Evolutionary conservation across 2,888 invertebrate genomes (phyloP).

Genomic region (Stratiomys singularior): DNA sequence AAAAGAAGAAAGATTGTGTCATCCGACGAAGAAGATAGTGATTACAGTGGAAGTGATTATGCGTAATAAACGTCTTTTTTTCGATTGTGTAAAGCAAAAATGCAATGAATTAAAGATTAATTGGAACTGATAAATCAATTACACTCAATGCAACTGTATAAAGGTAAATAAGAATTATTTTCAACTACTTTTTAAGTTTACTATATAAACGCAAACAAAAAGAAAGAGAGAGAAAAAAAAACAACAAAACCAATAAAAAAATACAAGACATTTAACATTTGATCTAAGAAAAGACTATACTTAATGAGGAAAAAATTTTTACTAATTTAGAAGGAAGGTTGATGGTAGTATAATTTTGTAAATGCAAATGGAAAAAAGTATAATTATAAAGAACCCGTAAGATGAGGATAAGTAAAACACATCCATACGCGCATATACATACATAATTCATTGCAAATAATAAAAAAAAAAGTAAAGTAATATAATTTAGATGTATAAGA

Average conservation of each 20-base stretch:
- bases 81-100: constrained; percentile 36
- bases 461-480: no score
- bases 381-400: no score
- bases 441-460: constrained; percentile 30
- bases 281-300: constrained; percentile 50
- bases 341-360: constrained; percentile 49
- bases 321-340: constrained; percentile 46
- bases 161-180: constrained; percentile 44
- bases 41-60: constrained; percentile 71
- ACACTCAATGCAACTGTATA: constrained; percentile 46
- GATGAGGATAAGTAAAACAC: constrained; percentile 37
- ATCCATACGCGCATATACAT: constrained; percentile 37
- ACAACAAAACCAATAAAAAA: no score
- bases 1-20: constrained; percentile 69
- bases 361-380: neutral
- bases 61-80: constrained; percentile 55
- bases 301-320: constrained; percentile 48
- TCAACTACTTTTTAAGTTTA: constrained; percentile 33
- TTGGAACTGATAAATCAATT: constrained; percentile 33
- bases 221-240: no score
- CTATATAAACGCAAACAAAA: constrained; percentile 31
- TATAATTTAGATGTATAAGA: constrained; percentile 27
- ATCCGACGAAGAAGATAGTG: constrained; percentile 73
- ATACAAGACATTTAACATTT: constrained; percentile 45
- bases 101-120: constrained; percentile 26